Evolutionary conservation across 1,140 invertebrate species (phyloP).

Genomic region (Pseudomyrmex concolor): DNA sequence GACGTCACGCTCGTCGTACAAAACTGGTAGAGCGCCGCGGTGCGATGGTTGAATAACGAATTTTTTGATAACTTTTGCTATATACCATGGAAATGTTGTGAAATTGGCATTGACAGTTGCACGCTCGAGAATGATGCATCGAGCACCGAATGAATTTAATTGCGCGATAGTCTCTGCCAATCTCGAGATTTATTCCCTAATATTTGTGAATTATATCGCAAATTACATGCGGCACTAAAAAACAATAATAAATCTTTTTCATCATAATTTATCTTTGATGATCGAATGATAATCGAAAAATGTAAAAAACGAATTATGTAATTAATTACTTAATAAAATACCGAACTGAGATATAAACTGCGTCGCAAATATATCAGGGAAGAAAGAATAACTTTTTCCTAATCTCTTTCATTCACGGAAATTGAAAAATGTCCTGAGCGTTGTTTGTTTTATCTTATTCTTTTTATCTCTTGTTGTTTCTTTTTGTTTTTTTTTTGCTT

Average conservation of each 20-base stretch:
- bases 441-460: neutral
- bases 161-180: neutral
- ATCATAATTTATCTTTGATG: no score
- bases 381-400: no score
- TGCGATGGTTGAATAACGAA: conserved; percentile 34
- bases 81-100: neutral
- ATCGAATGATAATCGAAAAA: no score
- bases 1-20: neutral
- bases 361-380: no score
- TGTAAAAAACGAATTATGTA: no score
- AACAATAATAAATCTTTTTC: neutral
- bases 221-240: neutral
- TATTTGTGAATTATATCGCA: neutral
- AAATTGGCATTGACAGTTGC: neutral
- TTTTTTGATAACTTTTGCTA: conserved; percentile 20
- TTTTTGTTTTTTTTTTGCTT: neutral
- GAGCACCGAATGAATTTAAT: conserved; percentile 1
- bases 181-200: neutral
- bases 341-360: no score
- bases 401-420: neutral
- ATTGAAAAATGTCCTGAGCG: conserved; percentile 3
- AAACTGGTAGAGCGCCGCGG: neutral
- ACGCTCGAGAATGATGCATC: neutral
- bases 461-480: neutral
- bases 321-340: no score